Base-by-base conservation (phyloP, 2,113 vertebrate species). In the Bos indicus region DNA sequence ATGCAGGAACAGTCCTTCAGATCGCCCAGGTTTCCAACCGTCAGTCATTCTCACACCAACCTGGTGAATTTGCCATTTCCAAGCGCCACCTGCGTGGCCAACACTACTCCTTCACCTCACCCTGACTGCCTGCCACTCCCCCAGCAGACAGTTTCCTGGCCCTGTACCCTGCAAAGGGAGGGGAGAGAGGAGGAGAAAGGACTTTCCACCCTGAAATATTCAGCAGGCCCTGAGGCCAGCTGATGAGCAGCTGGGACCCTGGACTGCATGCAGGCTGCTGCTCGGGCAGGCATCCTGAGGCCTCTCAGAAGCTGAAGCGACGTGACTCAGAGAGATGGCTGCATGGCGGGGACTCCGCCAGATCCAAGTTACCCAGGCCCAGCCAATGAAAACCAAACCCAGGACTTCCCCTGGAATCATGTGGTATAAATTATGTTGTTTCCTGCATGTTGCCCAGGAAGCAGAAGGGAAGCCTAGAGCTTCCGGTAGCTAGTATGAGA, bases 181-280 rank as follows among this genome's bases (percentile, higher is more conserved):
- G 57, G 43, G 25, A 25, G 19, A 26, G 52, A 3, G 82, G 71
- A 64, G 56, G 81, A 82, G 43, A 52, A 81, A 67, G 84, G 59
- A 96, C 74, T 98, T 98, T 98, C 97, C 95, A 57, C 81, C 90
- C 84, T 98, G 97, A 98, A 98, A 96, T 96, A 98, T 96, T 97
- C 85, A 97, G 90, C 80, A 97, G 90, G 92, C 52, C 54, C 10
- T 3, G 17, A n/a, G 51, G 96, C 96, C 98, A 98, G 97, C 90
- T 97, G 97, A 97, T 97, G 92, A 97, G 89, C 52, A 40, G 96
- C 97, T 67, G 2, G 11, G 80, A 67, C 96, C 89, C 86, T 6
- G 46, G 46, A 85, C 57, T 74, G 48, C 23, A 25, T 14, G 51
- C 52, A 56, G 51, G 88, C 71, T 43, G 25, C 43, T 60, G n/a